Evolutionary conservation across 2,888 invertebrate species (phyloP).

Genomic region (Sminthurides aquaticus): DNA sequence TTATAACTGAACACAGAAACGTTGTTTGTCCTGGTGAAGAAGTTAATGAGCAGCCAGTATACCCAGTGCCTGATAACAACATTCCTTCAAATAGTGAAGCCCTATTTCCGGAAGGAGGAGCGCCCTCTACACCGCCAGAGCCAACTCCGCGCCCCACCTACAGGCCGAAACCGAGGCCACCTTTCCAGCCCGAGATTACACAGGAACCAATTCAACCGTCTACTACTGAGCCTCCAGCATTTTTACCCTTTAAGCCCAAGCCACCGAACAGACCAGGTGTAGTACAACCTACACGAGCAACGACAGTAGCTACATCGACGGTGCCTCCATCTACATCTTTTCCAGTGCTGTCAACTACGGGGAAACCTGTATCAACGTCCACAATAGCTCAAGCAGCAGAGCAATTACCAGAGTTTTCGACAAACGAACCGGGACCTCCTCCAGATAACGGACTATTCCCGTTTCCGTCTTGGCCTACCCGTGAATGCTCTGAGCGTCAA

Average conservation of each 20-base stretch:
- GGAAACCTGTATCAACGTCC: too few species aligned
- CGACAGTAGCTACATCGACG: too few species aligned
- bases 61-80: neutral
- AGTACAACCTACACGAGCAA: neutral
- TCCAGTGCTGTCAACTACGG: too few species aligned
- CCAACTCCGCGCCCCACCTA: neutral
- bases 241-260: conserved; percentile 9
- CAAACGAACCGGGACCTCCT: too few species aligned
- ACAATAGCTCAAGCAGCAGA: too few species aligned
- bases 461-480: too few species aligned
- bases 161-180: neutral
- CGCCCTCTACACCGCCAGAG: neutral
- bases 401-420: too few species aligned
- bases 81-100: too few species aligned
- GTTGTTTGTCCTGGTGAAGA: conserved; percentile 8
- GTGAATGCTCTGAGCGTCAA: too few species aligned
- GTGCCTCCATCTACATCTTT: too few species aligned
- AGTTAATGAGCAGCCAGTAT: neutral
- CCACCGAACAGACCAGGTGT: neutral
- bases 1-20: conserved; percentile 1
- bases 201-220: neutral
- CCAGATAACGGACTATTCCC: too few species aligned
- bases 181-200: neutral
- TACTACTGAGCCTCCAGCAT: neutral
- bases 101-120: neutral